These are phyloP conservation scores for Gryllus longicercus DNA, from an alignment of 2,888 invertebrate genomes.

Conservation along the genomic window DNA sequence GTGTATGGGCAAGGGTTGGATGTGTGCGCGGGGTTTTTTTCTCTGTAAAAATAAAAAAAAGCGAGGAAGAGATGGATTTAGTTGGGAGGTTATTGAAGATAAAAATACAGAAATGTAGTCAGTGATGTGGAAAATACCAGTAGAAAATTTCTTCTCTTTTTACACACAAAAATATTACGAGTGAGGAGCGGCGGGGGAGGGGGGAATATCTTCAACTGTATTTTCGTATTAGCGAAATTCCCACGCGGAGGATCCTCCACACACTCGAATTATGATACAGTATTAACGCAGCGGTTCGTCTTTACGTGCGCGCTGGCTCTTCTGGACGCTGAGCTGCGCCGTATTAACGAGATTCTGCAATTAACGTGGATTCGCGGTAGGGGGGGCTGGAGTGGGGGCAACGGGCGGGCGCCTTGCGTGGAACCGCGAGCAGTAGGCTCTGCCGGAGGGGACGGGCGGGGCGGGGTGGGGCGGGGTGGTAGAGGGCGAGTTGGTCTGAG, in stretches of 20 bases:
- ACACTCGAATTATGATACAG: slow-evolving; percentile 24
- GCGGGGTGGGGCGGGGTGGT: too few species aligned
- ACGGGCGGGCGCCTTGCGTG: too few species aligned
- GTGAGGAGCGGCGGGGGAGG: not conserved
- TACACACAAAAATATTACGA: not conserved
- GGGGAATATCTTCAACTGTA: not conserved
- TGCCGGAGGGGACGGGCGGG: too few species aligned
- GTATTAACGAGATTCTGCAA: too few species aligned
- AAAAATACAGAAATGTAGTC: slow-evolving; percentile 28
- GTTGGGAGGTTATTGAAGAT: slow-evolving; percentile 26
- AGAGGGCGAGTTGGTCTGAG: too few species aligned
- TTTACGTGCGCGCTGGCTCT: too few species aligned
- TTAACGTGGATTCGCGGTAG: too few species aligned
- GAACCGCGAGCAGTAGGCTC: too few species aligned
- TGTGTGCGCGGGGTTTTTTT: not conserved
- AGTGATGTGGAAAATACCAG: slow-evolving; percentile 26
- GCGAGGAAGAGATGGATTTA: not conserved
- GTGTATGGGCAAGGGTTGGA: not conserved
- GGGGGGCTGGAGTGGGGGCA: too few species aligned
- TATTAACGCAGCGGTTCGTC: too few species aligned
- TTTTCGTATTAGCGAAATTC: slow-evolving; percentile 8
- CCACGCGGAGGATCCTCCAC: not conserved
- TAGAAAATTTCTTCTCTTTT: not conserved
- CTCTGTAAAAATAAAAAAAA: not conserved
- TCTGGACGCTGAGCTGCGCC: too few species aligned